Base-by-base conservation (phyloP, 2,888 invertebrate genomes). In the Helleia helle region DNA sequence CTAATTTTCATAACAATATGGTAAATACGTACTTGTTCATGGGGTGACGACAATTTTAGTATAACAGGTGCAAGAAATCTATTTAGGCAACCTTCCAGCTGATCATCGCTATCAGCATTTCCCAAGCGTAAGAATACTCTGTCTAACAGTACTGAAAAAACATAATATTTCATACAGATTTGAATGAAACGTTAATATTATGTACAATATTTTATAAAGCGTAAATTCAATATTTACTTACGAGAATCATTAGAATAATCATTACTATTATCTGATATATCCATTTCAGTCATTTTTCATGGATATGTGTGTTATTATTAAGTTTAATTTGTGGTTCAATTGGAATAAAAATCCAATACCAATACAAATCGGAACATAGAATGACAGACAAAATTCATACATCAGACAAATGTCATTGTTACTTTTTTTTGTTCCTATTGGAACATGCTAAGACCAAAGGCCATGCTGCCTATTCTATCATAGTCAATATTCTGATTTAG, bases 61-160 rank as follows among this genome's bases (percentile, higher is more conserved):
- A 97, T 87, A 41, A 96, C 94, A 11, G 96, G 96, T 15, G 94
- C 89, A 40, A 97, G 73, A 70, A 96, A 96, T 65, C 94, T 68
- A 41, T 86, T 88, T 17, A 97, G 88, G 42, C 92, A 90, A 59
- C 88, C 89, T 72, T 96, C 93, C 41, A 97, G 84, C 63, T 96
- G 93, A 41, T 95, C 94, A 80, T 97, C 97, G 4, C 91, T 91
- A 53, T 96, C 95, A 1, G 95, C 93, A 56, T 93, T 92, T 11
- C 96, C 96, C 52, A 97, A 87, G 36, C 96, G 89, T 42, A 97
- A 80, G 62, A 97, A 93, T 8, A 97, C 96, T 51, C 96, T 87
- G 70, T 97, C 97, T 64, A 97, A 83, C 37, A 97, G 87, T 71
- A 92, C 95, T 95, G 59, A 40, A 86, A 68, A 48, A 50, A 48